phyloP scores from a whole-genome alignment of 2,888 invertebrate genomes.

The Spilosoma lubricipeda region DNA sequence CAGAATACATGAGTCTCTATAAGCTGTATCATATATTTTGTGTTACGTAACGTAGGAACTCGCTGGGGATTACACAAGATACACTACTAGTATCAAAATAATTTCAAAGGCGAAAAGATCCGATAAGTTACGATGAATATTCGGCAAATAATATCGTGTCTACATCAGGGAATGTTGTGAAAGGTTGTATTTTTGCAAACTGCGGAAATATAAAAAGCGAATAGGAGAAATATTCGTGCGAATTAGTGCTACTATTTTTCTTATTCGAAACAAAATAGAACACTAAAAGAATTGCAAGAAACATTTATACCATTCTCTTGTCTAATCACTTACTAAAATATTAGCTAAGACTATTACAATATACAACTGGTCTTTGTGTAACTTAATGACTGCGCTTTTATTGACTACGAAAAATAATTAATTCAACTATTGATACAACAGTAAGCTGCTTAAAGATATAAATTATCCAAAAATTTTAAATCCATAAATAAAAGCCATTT shows the following conservation, averaged over 20 bases:
- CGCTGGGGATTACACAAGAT: conserved; percentile 26
- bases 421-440: background rate
- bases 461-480: too few relatives aligned
- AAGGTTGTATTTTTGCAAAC: conserved; percentile 37
- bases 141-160: conserved; percentile 34
- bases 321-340: background rate
- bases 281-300: background rate
- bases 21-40: conserved; percentile 18
- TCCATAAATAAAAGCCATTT: background rate
- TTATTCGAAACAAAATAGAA: conserved; percentile 22
- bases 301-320: background rate
- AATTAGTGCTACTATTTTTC: conserved; percentile 25
- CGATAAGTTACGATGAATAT: conserved; percentile 31
- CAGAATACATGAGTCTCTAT: conserved; percentile 15
- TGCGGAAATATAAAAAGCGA: conserved; percentile 32
- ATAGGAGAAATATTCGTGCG: conserved; percentile 23
- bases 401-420: background rate
- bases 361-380: background rate
- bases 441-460: background rate
- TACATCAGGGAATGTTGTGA: conserved; percentile 43
- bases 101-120: conserved; percentile 31
- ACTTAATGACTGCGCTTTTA: background rate
- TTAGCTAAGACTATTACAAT: background rate
- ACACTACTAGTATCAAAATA: conserved; percentile 27
- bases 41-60: conserved; percentile 16